Percentiles rank a stretch among this genome's conserved stretches.
These are phyloP conservation scores for Bilobella aurantiaca DNA, from an alignment of 1,140 invertebrate species.

Conservation along the genomic window DNA sequence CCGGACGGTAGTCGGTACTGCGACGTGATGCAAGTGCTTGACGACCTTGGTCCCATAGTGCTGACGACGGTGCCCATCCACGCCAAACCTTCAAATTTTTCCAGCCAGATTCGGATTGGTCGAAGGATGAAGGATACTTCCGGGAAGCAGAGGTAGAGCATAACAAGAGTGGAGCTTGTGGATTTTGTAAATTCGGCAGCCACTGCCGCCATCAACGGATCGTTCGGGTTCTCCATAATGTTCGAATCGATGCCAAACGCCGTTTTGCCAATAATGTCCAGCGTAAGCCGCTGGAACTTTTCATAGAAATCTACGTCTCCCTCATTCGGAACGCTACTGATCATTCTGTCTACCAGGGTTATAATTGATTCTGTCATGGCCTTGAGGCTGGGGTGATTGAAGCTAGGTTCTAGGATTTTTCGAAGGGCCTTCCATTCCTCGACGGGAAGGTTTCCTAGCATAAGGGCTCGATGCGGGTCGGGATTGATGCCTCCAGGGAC, in stretches of 20 bases:
- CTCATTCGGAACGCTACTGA: not conserved
- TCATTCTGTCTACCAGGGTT: conserved; percentile 4
- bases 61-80: conserved; percentile 6
- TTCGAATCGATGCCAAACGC: conserved; percentile 21
- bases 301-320: conserved; percentile 18
- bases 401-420: not conserved
- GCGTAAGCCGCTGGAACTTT: conserved; percentile 8
- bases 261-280: conserved; percentile 25
- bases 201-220: conserved; percentile 13
- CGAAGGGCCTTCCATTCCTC: conserved; percentile 17
- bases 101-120: conserved; percentile 1
- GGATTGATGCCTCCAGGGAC: conserved; percentile 30
- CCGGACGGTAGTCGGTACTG: not conserved
- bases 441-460: conserved; percentile 25
- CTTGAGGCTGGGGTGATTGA: conserved; percentile 3
- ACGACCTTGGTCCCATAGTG: conserved; percentile 12
- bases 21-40: not conserved
- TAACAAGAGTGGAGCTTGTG: not conserved
- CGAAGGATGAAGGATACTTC: conserved; percentile 14
- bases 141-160: conserved; percentile 20
- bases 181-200: conserved; percentile 23
- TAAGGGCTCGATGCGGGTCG: conserved; percentile 12
- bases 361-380: not conserved
- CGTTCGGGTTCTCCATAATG: conserved; percentile 17
- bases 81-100: not conserved